A percentile compares a stretch with the other conserved stretches of the same genome.
phyloP scores from a whole-genome alignment of 2,113 vertebrate species.

The Bos indicus region DNA sequence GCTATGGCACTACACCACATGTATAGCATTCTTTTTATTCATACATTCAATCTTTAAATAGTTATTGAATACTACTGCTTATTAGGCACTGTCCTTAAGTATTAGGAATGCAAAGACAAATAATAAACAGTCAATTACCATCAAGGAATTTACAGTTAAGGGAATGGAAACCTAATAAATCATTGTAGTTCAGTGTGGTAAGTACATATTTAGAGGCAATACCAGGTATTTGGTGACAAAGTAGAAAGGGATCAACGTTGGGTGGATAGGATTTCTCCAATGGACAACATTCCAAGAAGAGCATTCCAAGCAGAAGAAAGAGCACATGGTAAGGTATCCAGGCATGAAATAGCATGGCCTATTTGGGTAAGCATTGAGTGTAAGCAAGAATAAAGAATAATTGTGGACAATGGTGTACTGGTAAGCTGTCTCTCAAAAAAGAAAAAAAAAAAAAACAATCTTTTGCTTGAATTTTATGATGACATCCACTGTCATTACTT shows the following conservation, averaged over 20 bases:
- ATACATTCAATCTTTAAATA: constrained; percentile 38
- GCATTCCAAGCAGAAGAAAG: neutral
- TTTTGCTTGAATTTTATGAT: constrained; percentile 29
- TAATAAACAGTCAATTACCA: neutral
- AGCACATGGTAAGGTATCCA: neutral
- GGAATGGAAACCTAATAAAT: neutral
- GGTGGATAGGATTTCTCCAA: neutral
- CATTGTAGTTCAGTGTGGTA: neutral
- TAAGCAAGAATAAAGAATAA: constrained; percentile 40
- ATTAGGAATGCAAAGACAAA: neutral
- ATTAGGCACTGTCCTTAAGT: neutral
- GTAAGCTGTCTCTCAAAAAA: constrained; percentile 1
- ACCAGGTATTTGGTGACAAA: neutral
- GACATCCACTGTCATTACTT: neutral
- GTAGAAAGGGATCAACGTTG: neutral
- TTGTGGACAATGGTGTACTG: neutral
- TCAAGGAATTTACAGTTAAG: neutral
- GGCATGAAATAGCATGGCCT: neutral
- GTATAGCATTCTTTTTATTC: neutral
- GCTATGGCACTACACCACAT: neutral
- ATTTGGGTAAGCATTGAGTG: constrained; percentile 12
- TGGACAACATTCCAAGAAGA: neutral
- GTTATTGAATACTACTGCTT: neutral
- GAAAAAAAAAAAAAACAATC: neutral
- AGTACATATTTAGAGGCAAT: neutral